A percentile compares a stretch with the other conserved stretches of the same genome.
phyloP scores from a whole-genome alignment of 2,888 invertebrate species.

The Troides oblongomaculatus region DNA sequence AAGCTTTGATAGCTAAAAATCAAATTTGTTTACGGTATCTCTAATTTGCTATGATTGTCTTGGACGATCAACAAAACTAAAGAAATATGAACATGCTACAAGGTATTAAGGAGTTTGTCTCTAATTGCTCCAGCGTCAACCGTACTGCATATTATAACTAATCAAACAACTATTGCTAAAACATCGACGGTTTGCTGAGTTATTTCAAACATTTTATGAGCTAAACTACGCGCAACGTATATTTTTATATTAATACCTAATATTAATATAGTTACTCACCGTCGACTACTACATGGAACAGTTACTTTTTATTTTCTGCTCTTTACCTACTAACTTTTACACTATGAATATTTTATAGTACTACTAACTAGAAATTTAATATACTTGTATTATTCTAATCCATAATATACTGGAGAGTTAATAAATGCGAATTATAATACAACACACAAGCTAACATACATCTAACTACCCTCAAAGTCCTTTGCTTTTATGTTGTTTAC shows the following conservation, averaged over 20 bases:
- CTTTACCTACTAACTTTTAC: background rate
- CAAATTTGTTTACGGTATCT: background rate
- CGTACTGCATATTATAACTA: constrained; percentile 52
- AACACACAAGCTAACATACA: background rate
- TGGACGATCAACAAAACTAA: background rate
- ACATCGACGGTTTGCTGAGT: constrained; percentile 74
- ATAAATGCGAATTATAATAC: background rate
- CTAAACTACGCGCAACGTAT: constrained; percentile 29
- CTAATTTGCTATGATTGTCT: background rate
- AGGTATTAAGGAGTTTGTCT: constrained; percentile 24
- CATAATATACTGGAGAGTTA: background rate
- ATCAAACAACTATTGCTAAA: constrained; percentile 52
- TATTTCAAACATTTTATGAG: constrained; percentile 31
- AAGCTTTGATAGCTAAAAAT: constrained; percentile 14
- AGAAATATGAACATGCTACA: background rate
- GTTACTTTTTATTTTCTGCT: background rate
- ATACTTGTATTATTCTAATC: background rate
- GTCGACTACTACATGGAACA: background rate
- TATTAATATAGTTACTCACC: background rate
- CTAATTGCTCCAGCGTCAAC: constrained; percentile 77
- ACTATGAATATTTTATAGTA: background rate
- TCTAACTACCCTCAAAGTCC: background rate
- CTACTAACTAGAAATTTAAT: background rate
- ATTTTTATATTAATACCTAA: background rate
- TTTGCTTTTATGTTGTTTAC: background rate